Percentiles rank a stretch among this genome's conserved stretches.
Evolutionary conservation across 2,888 invertebrate species (phyloP).

Genomic region (Hemicrepidius hirtus): DNA sequence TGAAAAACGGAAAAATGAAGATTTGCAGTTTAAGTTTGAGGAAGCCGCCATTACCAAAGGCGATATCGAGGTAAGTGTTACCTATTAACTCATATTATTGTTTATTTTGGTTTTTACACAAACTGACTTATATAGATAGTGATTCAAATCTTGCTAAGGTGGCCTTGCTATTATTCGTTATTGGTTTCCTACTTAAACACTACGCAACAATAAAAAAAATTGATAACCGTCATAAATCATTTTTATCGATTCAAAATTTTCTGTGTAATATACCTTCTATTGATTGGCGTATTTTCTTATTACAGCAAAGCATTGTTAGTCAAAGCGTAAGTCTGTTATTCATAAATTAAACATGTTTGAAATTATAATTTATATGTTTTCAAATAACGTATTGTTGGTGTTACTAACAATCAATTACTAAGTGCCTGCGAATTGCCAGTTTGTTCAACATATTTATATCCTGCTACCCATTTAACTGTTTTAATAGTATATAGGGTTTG

Average conservation of each 20-base stretch:
- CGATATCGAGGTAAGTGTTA: constrained; percentile 85
- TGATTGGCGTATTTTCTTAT: constrained; percentile 51
- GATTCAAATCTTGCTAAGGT: no score
- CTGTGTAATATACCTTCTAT: neutral
- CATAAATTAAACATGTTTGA: neutral
- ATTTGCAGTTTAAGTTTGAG: constrained; percentile 92
- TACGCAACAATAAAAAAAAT: no score
- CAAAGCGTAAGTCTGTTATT: constrained; percentile 72
- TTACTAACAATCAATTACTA: neutral
- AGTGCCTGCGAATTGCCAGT: no score
- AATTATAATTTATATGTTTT: neutral
- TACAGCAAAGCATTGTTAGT: constrained; percentile 71
- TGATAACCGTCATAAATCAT: neutral
- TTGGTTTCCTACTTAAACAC: no score
- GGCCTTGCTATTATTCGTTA: no score
- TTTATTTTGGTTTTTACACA: no score
- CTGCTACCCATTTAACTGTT: no score
- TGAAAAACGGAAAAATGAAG: constrained; percentile 88
- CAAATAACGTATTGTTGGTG: neutral
- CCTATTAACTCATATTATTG: no score
- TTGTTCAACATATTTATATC: no score
- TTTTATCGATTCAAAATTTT: neutral
- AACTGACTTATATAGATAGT: no score
- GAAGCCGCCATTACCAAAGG: constrained; percentile 93
- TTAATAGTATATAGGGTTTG: no score